A percentile compares a stretch with the other conserved stretches of the same genome.
These are phyloP conservation scores for Parnassius glacialis DNA, from an alignment of 2,888 invertebrate species.

Conservation along the genomic window DNA sequence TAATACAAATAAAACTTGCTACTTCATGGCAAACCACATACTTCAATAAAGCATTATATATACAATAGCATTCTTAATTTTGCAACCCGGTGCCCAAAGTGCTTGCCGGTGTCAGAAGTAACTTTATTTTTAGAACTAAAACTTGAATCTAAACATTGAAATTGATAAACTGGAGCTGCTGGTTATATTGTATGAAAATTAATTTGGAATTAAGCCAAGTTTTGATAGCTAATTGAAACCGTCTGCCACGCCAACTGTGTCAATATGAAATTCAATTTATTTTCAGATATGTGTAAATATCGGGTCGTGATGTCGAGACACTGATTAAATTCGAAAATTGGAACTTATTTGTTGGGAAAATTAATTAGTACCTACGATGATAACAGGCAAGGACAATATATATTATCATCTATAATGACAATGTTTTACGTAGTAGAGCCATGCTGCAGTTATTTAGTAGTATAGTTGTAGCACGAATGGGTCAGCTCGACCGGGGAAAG, in stretches of 20 bases:
- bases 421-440: no score
- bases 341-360: background rate
- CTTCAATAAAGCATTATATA: no score
- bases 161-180: background rate
- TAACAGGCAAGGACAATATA: background rate
- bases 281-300: slow-evolving; percentile 23
- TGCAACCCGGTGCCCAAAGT: no score
- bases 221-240: slow-evolving; percentile 24
- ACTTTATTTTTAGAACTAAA: background rate
- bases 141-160: background rate
- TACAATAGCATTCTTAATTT: no score
- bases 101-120: no score
- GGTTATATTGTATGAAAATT: slow-evolving; percentile 11
- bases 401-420: background rate
- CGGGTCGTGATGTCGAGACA: slow-evolving; percentile 15
- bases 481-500: no score
- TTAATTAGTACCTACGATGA: background rate
- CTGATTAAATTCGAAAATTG: slow-evolving; percentile 21
- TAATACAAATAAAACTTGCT: background rate
- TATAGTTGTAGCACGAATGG: no score
- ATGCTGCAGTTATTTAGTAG: no score
- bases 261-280: slow-evolving; percentile 26
- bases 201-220: slow-evolving; percentile 24
- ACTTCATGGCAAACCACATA: no score
- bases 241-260: slow-evolving; percentile 22